These are phyloP conservation scores for Symphodus melops DNA, from an alignment of 2,113 vertebrate genomes.

Conservation along the genomic window DNA sequence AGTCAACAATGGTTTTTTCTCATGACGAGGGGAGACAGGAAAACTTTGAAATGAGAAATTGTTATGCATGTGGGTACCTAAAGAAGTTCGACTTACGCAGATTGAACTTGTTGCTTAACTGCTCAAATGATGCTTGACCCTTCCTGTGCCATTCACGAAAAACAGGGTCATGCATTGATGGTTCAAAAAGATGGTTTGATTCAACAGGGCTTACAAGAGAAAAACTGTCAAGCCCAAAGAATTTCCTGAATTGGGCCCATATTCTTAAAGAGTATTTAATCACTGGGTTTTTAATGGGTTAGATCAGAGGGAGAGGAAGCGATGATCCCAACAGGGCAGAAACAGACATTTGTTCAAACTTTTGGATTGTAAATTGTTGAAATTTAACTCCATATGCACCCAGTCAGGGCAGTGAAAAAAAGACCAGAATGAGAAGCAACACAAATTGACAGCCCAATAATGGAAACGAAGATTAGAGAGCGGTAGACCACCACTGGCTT, in stretches of 20 bases:
- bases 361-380: no score
- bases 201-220: background rate
- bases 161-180: background rate
- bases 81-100: no score
- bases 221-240: background rate
- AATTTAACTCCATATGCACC: background rate
- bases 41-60: no score
- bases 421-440: background rate
- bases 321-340: background rate
- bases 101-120: background rate
- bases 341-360: no score
- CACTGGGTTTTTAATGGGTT: no score
- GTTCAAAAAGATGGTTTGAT: background rate
- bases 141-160: background rate
- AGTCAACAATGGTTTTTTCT: no score
- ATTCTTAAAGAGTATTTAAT: background rate
- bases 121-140: slow-evolving; percentile 1
- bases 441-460: background rate
- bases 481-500: background rate
- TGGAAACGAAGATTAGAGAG: background rate
- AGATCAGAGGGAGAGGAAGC: background rate
- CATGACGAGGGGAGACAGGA: no score
- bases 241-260: background rate
- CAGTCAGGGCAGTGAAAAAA: slow-evolving; percentile 1
- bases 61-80: no score